phyloP scores from a whole-genome alignment of 1,140 invertebrate genomes.

The Drosophila sturtevanti region DNA sequence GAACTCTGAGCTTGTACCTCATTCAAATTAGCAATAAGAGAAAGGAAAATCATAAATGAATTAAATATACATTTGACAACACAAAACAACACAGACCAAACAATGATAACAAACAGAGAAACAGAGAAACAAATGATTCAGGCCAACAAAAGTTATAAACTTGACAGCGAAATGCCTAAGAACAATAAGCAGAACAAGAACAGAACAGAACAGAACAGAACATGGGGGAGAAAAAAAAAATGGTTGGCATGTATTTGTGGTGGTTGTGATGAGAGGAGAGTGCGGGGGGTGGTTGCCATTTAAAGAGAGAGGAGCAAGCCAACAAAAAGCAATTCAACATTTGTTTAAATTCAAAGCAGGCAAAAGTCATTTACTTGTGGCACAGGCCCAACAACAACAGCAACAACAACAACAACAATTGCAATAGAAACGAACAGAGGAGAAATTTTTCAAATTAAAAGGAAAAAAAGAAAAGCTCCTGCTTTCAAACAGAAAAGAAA shows the following conservation, averaged over 20 bases:
- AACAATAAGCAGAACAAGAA: constrained; percentile 22
- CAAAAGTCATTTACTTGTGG: constrained; percentile 64
- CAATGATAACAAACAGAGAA: constrained; percentile 11
- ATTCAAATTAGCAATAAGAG: constrained; percentile 54
- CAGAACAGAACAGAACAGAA: constrained; percentile 11
- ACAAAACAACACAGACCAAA: constrained; percentile 37
- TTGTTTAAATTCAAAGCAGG: constrained; percentile 78
- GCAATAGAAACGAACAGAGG: constrained; percentile 31
- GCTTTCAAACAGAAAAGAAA: constrained; percentile 49
- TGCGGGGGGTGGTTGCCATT: constrained; percentile 49
- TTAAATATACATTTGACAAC: constrained; percentile 67
- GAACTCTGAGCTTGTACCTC: constrained; percentile 42
- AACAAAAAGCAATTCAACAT: constrained; percentile 56
- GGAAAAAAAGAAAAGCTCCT: constrained; percentile 52
- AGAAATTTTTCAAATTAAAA: constrained; percentile 72
- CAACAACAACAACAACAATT: constrained; percentile 7
- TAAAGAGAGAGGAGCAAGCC: constrained; percentile 37
- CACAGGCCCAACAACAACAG: constrained; percentile 6
- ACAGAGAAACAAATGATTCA: constrained; percentile 36
- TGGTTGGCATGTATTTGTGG: constrained; percentile 39
- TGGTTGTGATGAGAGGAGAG: too few species aligned
- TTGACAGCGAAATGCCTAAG: constrained; percentile 36
- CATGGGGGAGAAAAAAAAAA: constrained; percentile 23
- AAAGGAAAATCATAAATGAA: constrained; percentile 62
- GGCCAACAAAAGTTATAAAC: constrained; percentile 47